Percentiles rank a stretch among this genome's conserved stretches.
These are phyloP conservation scores for Emesis russula DNA, from an alignment of 2,888 invertebrate genomes.

Conservation along the genomic window DNA sequence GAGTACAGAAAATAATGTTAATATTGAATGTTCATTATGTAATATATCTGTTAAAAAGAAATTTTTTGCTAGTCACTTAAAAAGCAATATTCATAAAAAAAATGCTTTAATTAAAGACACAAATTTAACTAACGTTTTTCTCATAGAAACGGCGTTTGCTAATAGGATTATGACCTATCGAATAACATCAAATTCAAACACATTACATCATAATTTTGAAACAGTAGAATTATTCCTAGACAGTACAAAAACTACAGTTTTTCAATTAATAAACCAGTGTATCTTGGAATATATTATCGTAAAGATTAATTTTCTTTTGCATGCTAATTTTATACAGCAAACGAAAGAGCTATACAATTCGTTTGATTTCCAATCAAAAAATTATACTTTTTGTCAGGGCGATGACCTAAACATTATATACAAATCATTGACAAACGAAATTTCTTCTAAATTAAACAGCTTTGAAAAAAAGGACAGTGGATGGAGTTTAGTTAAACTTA, in stretches of 20 bases:
- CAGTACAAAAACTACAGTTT: background rate
- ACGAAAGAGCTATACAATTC: slow-evolving; percentile 61
- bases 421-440: slow-evolving; percentile 74
- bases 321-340: slow-evolving; percentile 42
- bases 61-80: slow-evolving; percentile 12
- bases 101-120: background rate
- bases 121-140: background rate
- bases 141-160: slow-evolving; percentile 7
- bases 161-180: slow-evolving; percentile 6
- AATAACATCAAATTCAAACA: background rate
- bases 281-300: background rate
- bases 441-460: slow-evolving; percentile 54
- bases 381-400: slow-evolving; percentile 60
- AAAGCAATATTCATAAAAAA: slow-evolving; percentile 20
- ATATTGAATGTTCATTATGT: background rate
- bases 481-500: slow-evolving; percentile 75
- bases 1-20: background rate
- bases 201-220: background rate
- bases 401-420: slow-evolving; percentile 82
- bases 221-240: background rate
- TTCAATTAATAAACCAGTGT: background rate
- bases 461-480: slow-evolving; percentile 87
- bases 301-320: slow-evolving; percentile 6
- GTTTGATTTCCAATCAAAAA: slow-evolving; percentile 81
- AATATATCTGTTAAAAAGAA: background rate